Percentiles rank a stretch among this genome's conserved stretches.
phyloP scores from a whole-genome alignment of 2,797 vertebrate genomes.

The Pelodytes ibericus region DNA sequence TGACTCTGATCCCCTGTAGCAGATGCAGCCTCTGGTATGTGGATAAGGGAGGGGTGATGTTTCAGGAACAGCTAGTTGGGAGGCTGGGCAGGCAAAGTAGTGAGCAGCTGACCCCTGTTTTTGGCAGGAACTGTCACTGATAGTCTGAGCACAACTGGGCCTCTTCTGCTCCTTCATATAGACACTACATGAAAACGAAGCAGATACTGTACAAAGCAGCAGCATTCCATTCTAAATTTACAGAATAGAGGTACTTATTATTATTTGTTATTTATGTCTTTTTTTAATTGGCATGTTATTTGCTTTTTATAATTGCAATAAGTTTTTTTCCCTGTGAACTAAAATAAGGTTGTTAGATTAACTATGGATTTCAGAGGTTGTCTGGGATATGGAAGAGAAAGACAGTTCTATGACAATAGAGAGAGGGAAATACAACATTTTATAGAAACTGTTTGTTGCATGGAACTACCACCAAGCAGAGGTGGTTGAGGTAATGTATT shows the following conservation, averaged over 20 bases:
- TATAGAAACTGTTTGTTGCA: too few relatives aligned
- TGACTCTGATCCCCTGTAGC: slow-evolving; percentile 86
- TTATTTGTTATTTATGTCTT: not conserved
- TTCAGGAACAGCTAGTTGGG: not conserved
- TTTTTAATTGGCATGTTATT: not conserved
- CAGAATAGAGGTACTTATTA: not conserved
- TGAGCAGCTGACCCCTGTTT: slow-evolving; percentile 66
- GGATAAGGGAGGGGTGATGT: slow-evolving; percentile 58
- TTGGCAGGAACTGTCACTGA: slow-evolving; percentile 62
- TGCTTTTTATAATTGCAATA: not conserved
- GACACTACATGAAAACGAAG: slow-evolving; percentile 32
- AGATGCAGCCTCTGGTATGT: slow-evolving; percentile 88
- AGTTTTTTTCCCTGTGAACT: too few relatives aligned
- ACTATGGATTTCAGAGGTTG: too few relatives aligned
- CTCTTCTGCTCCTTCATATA: slow-evolving; percentile 41
- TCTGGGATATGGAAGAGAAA: too few relatives aligned
- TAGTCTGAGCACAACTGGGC: slow-evolving; percentile 60
- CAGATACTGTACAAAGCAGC: slow-evolving; percentile 24
- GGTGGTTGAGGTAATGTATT: too few relatives aligned
- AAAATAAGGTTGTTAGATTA: too few relatives aligned
- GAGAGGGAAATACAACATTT: too few relatives aligned
- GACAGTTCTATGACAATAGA: too few relatives aligned
- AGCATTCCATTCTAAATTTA: slow-evolving; percentile 59
- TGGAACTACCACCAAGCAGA: too few relatives aligned
- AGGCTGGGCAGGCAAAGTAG: slow-evolving; percentile 21